A percentile compares a stretch with the other conserved stretches of the same genome.
Conservation (phyloP, 64 coral and sea anemone genomes). For the Catalaphyllia jardinei region DNA sequence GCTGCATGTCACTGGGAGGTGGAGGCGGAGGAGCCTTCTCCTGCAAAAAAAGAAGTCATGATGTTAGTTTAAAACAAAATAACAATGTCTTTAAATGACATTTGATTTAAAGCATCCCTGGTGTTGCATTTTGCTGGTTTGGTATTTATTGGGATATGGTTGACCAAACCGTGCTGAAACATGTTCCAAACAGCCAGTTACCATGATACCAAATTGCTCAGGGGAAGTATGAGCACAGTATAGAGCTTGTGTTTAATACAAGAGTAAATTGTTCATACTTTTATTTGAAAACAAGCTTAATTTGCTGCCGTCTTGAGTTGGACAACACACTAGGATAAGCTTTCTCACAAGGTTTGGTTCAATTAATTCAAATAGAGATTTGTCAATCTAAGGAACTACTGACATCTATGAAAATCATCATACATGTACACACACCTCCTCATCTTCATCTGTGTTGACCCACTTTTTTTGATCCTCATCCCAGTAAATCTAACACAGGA, state of each 20-base stretch:
- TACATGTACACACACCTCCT: slow-evolving; percentile 47
- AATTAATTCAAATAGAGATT: no score
- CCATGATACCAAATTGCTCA: not conserved
- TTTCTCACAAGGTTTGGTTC: no score
- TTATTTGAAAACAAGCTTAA: not conserved
- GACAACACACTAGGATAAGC: no score
- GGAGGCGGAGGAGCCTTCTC: slow-evolving; percentile 68
- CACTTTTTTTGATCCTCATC: slow-evolving; percentile 69
- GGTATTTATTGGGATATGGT: no score
- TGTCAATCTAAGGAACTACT: no score
- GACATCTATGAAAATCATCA: not conserved
- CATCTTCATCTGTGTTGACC: slow-evolving; percentile 67
- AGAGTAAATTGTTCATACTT: no score
- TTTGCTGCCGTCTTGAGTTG: no score
- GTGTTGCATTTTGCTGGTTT: no score
- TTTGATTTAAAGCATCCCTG: no score
- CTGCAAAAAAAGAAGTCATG: not conserved
- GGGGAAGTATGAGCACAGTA: not conserved
- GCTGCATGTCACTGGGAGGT: slow-evolving; percentile 62
- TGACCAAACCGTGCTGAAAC: not conserved
- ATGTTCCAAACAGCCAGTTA: not conserved
- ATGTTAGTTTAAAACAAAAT: no score
- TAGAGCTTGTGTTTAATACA: no score
- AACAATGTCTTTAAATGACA: no score
- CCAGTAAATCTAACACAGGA: slow-evolving; percentile 63